Evolutionary conservation across 2,888 invertebrate genomes (phyloP).

Genomic region (Meta bourneti): DNA sequence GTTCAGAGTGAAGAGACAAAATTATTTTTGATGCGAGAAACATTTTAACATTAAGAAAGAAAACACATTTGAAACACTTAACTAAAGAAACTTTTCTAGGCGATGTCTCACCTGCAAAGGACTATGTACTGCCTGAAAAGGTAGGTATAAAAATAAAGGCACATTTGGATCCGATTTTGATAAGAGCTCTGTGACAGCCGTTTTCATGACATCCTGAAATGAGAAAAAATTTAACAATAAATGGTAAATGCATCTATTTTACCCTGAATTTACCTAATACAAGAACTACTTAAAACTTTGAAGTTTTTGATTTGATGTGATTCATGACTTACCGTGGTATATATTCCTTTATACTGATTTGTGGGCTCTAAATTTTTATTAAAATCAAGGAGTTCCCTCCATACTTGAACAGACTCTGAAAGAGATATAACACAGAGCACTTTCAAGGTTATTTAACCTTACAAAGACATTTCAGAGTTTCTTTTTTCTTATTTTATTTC

Average conservation of each 20-base stretch:
- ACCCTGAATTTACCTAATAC: not conserved
- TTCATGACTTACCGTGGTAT: constrained; percentile 68
- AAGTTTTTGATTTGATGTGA: not conserved
- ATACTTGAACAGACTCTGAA: constrained; percentile 70
- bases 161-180: constrained; percentile 72
- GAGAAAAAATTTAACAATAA: not conserved
- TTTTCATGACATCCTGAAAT: constrained; percentile 77
- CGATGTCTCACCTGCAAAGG: constrained; percentile 77
- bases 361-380: constrained; percentile 61
- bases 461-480: not conserved
- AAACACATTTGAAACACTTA: too few species aligned
- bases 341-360: constrained; percentile 59
- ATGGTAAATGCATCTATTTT: not conserved
- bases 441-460: not conserved
- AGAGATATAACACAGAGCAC: not conserved
- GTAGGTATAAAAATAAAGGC: constrained; percentile 78
- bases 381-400: constrained; percentile 70
- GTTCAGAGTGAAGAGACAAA: too few species aligned
- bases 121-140: constrained; percentile 78
- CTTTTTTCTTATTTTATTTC: not conserved
- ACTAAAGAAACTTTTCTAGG: too few species aligned
- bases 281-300: not conserved
- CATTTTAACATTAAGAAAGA: too few species aligned
- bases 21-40: too few species aligned
- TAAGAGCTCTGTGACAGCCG: constrained; percentile 77